Base-by-base conservation (phyloP, 30 jellyfish, hydroid and myxozoan genomes). In the Pelagia noctiluca region DNA sequence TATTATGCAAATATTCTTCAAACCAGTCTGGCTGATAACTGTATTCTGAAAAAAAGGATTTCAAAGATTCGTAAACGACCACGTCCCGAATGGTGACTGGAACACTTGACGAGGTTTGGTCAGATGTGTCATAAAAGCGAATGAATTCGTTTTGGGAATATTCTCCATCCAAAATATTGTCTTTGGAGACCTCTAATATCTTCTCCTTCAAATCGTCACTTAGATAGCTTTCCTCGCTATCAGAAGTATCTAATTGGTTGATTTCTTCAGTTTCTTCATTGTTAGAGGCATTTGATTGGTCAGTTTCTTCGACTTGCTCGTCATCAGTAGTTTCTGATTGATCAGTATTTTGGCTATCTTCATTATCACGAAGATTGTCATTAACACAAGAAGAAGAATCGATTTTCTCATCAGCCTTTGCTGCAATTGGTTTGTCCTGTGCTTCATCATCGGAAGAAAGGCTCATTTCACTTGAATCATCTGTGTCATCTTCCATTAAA, bases 61-160 rank as follows among this genome's bases (percentile, higher is more conserved):
- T 16, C 38, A 70, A 54, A 70, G 8, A 47, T 33, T 70, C 24
- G 3, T 22, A 70, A 2, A 2, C 25, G 26, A 35, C 25, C 48
- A 36, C 83, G 26, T 70, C 70, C 19, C 3, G 35, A 22, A 70
- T 21, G 25, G 24, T 67, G 23, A 70, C 69, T 38, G 83, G 83
- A 26, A 70, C 61, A 37, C 83, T 70, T 34, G 83, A 16, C 66
- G 38, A 25, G 0, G 18, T 33, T 1, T 10, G 19, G 18, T 25
- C 32, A 32, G 11, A 28, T 0, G 67, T 47, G 26, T 70, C 70
- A 38, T 70, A 37, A 47, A 38, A 38, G 22, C 34, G 38, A 31
- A 75, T 42, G 49, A 57, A 75, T 16, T 64, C 69, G 60, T 61
- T 47, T 31, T 23, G 23, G 12, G 82, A 29, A 29, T 12, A 84